Base-by-base conservation (phyloP, 2,888 invertebrate species). In the Tipula lateralis region DNA sequence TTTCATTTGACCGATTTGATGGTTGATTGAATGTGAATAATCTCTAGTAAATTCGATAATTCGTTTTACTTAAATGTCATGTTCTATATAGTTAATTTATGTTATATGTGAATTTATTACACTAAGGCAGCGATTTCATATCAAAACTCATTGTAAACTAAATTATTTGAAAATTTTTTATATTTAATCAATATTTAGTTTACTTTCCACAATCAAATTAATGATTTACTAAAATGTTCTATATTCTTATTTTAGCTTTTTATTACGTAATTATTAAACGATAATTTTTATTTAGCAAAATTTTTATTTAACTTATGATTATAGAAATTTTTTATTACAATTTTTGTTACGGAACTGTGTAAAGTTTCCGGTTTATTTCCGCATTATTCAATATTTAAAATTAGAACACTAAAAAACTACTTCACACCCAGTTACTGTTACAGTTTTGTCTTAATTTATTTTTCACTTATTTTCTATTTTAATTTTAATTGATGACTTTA, bases 1-100 rank as follows among this genome's bases (percentile, higher is more conserved):
- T 66, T 66, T 66, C 66, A 66, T 24, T 66, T 66, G 66, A 66
- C 66, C 66, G 66, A 66, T 66, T 66, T 66, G 66, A 66, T 24
- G 66, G 6, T 66, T 66, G 24, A 66, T 66, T 66, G 66, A 66
- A 66, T 9, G 66, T 66, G 66, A 66, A 66, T 66, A 66, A 66
- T 66, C 66, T 66, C 66, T 66, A 66, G 66, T 66, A 7, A 24
- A 66, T 24, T 66, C 66, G 66, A 66, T 66, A 24, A 12, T 66
- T 66, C 16, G 24, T 66, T 66, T 66, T 24, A 66, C 24, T 66
- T 66, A 66, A 66, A 66, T 66, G 66, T 66, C 66, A 66, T 66
- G 66, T 66, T 66, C 66, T 66, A 66, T 24, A 66, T 66, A 50
- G 16, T 16, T 50, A 36, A 36, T 7, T n/a, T n/a, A n/a, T n/a